Evolutionary conservation across 2,797 vertebrate species (phyloP).

Genomic region (Mionectes olivaceus): DNA sequence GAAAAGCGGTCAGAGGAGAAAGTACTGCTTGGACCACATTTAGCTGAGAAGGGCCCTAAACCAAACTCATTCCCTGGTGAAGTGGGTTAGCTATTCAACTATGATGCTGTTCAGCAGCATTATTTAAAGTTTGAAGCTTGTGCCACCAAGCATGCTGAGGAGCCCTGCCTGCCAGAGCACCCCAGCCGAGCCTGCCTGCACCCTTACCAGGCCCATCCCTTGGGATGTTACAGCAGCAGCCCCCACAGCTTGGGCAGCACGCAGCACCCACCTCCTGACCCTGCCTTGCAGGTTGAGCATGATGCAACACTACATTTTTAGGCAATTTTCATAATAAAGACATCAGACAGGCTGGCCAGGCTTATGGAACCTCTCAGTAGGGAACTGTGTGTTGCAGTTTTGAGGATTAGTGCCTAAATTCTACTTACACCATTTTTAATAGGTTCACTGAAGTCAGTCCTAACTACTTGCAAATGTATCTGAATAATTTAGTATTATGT

Average conservation of each 20-base stretch:
- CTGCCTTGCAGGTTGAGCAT: not conserved
- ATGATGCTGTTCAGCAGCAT: not conserved
- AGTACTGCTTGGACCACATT: not conserved
- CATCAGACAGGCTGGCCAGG: not conserved
- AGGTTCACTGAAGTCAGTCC: not conserved
- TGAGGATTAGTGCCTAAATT: not conserved
- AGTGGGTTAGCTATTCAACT: not conserved
- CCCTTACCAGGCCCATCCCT: too few species aligned
- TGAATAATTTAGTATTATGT: not conserved
- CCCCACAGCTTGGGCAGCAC: not conserved
- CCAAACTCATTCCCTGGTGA: not conserved
- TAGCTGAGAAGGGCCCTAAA: not conserved
- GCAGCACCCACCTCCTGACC: not conserved
- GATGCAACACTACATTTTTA: not conserved
- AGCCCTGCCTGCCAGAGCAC: not conserved
- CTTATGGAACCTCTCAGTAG: not conserved
- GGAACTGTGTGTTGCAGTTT: not conserved
- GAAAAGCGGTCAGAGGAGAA: not conserved
- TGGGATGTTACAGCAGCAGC: not conserved
- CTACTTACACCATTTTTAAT: not conserved
- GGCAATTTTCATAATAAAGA: not conserved
- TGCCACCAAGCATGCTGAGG: not conserved
- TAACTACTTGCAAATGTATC: not conserved
- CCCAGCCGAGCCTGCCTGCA: not conserved
- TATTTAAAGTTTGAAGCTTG: not conserved